Base-by-base conservation (phyloP, 2,888 invertebrate genomes). In the Sialis fuliginosa region DNA sequence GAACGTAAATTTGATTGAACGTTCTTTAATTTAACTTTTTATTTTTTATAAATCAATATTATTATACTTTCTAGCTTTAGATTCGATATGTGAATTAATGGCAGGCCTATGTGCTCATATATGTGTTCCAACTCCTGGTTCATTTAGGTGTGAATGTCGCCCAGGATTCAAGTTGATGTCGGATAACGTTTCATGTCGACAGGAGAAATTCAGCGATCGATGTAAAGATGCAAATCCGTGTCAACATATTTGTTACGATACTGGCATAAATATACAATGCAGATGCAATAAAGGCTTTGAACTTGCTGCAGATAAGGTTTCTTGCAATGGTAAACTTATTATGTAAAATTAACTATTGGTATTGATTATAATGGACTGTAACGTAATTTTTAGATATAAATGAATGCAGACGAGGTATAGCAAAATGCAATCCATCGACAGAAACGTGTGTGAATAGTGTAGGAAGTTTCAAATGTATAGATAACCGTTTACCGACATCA, bases 241-340 rank as follows among this genome's bases (percentile, higher is more conserved):
- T 57, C 75, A 81, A 48, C 85, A 87, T 52, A 72, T 74, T 39
- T 87, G 87, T 58, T 69, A 70, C 4, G 82, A 84, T 56, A 80
- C 78, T 9, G 81, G 80, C 0, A 63, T 72, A 0, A 72, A 75
- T 1, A 71, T 84, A 2, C 72, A 74, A 53, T 88, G 88, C 59
- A 74, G 76, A 0, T 88, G 88, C 57, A 64, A 74, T 46, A 66
- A 75, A 51, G 87, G 87, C 0, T 88, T 75, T 58, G 67, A 72
- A 53, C 67, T 88, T 39, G 74, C 71, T 54, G 54, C 65, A 1
- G 83, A 88, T 59, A 74, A 73, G 44, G 74, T 68, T 50, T 76
- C 79, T 5, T 87, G 86, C 58, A 67, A 69, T 62, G 80, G 75
- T 75, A 59, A 50, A 44, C 39, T 35, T 32, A 45, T 32, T 12